phyloP scores from a whole-genome alignment of 2,113 vertebrate species.

The Sisor rabdophorus region DNA sequence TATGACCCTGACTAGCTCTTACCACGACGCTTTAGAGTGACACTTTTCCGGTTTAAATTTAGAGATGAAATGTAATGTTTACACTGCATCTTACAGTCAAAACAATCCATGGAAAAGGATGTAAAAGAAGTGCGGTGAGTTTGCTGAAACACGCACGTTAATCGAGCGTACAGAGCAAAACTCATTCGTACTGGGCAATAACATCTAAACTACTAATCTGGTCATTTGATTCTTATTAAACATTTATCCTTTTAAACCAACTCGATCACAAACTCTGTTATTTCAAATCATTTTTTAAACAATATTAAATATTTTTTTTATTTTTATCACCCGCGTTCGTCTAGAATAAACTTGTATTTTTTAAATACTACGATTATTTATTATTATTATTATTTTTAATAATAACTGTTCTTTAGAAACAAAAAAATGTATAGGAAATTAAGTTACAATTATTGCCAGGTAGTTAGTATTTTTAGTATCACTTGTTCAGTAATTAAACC shows the following conservation, averaged over 20 bases:
- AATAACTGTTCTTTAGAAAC: no score
- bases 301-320: background rate
- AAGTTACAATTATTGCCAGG: no score
- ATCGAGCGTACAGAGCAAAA: conserved; percentile 67
- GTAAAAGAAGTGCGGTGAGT: conserved; percentile 52
- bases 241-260: background rate
- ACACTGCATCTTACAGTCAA: conserved; percentile 70
- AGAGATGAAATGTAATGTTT: conserved; percentile 68
- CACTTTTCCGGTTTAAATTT: conserved; percentile 78
- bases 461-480: no score
- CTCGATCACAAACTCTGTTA: background rate
- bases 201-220: background rate
- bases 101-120: conserved; percentile 80
- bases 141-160: conserved; percentile 59
- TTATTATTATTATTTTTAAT: no score
- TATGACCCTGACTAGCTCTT: conserved; percentile 68
- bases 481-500: no score
- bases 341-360: background rate
- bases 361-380: background rate
- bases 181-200: background rate
- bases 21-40: conserved; percentile 74
- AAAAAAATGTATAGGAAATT: no score
- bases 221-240: background rate
- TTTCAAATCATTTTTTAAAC: background rate
- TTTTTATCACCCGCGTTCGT: background rate